Base-by-base conservation (phyloP, 2,888 invertebrate species). In the Chrysomela aeneicollis region DNA sequence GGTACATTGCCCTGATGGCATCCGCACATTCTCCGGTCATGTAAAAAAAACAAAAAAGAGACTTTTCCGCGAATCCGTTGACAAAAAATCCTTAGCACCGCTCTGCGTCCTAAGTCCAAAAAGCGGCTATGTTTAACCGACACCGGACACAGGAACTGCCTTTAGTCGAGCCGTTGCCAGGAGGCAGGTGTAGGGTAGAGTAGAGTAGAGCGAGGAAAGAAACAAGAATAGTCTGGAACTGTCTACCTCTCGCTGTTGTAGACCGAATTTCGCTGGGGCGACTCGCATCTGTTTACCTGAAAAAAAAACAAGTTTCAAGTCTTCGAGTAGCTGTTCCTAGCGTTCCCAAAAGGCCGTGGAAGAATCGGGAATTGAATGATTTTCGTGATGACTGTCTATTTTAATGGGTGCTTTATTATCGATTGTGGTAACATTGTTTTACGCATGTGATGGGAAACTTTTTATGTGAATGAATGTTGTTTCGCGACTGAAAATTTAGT, bases 281-380 rank as follows among this genome's bases (percentile, higher is more conserved):
- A 42, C n/a, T 42, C 42, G 42, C 42, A 42, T 42, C 42, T 42
- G 42, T 12, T 42, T 42, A 42, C 42, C 42, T 42, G 42, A 15
- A 42, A 2, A 15, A 42, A 42, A 26, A 5, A 26, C 3, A 26
- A n/a, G n/a, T n/a, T n/a, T n/a, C 35, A 35, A 35, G 35, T 35
- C 12, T 35, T 35, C 10, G 12, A 35, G 35, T 35, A 35, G 10
- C 35, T 26, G 26, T 26, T 26, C 3, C 26, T 6, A 5, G 6
- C 26, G 3, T 6, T 5, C 3, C 26, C 26, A 26, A 26, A 3
- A 26, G 6, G 26, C 26, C 4, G 26, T 26, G 26, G 26, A 26
- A 26, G 6, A 26, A 26, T 5, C 26, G 26, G 26, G 42, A 15
- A 4, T 42, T n/a, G 42, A 4, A 3, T 26, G 2, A 42, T 15